Evolutionary conservation across 1,140 invertebrate species (phyloP).

Genomic region (Matsumurasca onukii): DNA sequence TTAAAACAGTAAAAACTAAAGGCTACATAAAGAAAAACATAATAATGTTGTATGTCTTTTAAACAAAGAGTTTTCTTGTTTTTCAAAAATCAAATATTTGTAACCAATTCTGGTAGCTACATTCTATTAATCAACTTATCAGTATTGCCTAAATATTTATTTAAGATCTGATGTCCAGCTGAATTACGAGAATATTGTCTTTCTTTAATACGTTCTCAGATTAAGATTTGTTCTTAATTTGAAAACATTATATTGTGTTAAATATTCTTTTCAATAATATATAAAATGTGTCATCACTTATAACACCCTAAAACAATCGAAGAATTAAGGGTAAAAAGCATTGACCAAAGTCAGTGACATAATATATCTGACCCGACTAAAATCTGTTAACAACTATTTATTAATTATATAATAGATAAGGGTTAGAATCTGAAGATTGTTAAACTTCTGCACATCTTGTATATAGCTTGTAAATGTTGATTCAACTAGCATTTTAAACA

Average conservation of each 20-base stretch:
- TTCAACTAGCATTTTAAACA: constrained; percentile 11
- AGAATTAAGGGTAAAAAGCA: background rate
- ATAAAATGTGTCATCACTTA: background rate
- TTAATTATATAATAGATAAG: background rate
- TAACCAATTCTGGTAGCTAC: background rate
- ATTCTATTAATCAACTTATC: background rate
- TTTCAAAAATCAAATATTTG: background rate
- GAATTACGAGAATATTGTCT: background rate
- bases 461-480: constrained; percentile 16
- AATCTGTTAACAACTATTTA: background rate
- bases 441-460: constrained; percentile 19
- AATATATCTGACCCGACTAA: background rate
- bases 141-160: background rate
- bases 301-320: background rate
- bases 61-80: background rate
- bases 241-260: background rate
- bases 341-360: background rate
- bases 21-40: background rate
- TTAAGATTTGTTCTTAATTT: background rate
- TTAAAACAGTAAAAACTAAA: background rate
- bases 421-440: background rate
- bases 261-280: background rate
- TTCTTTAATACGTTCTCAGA: background rate
- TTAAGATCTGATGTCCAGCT: background rate
- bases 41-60: background rate